Evolutionary conservation across 92 coral and sea anemone species (phyloP), one percentile per base, ranked within the genome.

Genomic region (Metridium senile): DNA sequence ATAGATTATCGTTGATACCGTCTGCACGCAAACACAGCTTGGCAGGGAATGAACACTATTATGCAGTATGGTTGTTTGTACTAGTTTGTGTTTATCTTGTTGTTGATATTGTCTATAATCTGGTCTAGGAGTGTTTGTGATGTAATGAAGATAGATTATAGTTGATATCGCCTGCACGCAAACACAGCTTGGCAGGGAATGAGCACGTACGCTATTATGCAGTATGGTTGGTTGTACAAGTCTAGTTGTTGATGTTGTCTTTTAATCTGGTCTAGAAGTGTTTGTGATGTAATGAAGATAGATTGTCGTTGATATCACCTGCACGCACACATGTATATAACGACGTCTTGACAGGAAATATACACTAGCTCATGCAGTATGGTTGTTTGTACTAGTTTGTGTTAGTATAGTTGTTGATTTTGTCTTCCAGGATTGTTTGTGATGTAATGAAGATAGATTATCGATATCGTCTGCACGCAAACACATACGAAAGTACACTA

Each of bases 391-490:
- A n/a, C n/a, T n/a, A n/a, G n/a, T n/a, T n/a, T n/a, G n/a, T n/a
- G n/a, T n/a, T n/a, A n/a, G n/a, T n/a, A n/a, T n/a, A n/a, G n/a
- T n/a, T n/a, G n/a, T n/a, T n/a, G n/a, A n/a, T n/a, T n/a, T n/a
- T n/a, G 13, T 13, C 6, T 6, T 39, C 49, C 13, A 13, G 22
- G 66, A 10, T 29, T 10, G 11, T 16, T 10, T 26, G 22, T 23
- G 66, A 59, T 59, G 66, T 59, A 59, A 59, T 59, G 66, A 59
- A 59, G 66, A 59, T 59, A 59, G 23, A 59, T 22, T 2, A 8
- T 26, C 22, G 66, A 59, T 22, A 59, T 26, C 11, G 32, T 26
- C 32, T 10, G 16, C 66, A 59, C 29, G 32, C 66, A 59, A 22
- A 22, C 1, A 39, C 49, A 4, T n/a, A n/a, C n/a, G n/a, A n/a